Evolutionary conservation across 2,113 vertebrate species (phyloP).

Genomic region (Furnarius figulus): DNA sequence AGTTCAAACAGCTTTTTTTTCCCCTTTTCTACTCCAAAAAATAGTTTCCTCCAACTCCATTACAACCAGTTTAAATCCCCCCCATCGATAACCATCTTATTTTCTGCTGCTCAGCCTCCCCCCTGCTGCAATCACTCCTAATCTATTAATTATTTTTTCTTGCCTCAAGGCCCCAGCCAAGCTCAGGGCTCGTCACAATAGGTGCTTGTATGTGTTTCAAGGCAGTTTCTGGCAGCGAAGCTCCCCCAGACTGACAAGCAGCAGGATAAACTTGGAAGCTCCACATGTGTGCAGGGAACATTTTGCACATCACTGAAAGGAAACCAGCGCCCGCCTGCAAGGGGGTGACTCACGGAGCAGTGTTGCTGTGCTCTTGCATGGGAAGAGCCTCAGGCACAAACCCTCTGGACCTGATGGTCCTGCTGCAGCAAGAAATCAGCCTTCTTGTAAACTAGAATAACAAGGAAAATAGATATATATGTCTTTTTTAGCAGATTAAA

Average conservation of each 20-base stretch:
- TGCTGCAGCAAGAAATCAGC: neutral
- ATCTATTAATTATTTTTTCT: neutral
- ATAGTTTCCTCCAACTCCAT: neutral
- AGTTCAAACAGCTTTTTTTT: neutral
- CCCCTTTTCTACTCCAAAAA: neutral
- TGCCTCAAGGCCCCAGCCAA: neutral
- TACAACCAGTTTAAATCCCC: neutral
- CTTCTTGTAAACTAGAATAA: neutral
- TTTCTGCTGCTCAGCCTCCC: neutral
- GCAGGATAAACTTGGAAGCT: neutral
- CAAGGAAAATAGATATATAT: neutral
- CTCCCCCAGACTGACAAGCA: neutral
- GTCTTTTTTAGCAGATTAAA: neutral
- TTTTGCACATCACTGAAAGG: slow-evolving; percentile 30
- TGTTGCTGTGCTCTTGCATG: neutral
- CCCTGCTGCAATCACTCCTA: neutral
- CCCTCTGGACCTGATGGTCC: neutral
- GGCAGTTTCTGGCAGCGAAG: neutral
- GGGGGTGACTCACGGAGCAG: neutral
- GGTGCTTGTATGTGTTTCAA: slow-evolving; percentile 10
- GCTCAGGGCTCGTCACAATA: neutral
- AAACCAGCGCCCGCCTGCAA: slow-evolving; percentile 17
- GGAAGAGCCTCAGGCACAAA: neutral
- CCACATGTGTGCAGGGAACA: slow-evolving; percentile 41
- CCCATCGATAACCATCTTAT: neutral